Conservation (phyloP, 1,140 invertebrate genomes). For the Drosophila azteca region DNA sequence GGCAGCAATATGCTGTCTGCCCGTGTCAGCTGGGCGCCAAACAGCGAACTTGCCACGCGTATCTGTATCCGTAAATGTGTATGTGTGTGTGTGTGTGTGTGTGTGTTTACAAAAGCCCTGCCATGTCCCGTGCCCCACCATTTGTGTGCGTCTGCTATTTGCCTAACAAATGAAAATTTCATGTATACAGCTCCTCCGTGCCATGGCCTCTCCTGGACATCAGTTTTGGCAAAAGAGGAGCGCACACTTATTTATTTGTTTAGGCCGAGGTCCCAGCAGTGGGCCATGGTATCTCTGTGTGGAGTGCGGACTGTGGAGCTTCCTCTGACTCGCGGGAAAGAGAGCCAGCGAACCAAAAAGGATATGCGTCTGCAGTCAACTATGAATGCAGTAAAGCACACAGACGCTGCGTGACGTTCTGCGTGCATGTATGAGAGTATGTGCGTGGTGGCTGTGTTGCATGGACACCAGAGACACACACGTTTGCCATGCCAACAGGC, state of each 20-base stretch:
- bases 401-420: slow-evolving; percentile 25
- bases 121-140: slow-evolving; percentile 42
- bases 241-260: slow-evolving; percentile 78
- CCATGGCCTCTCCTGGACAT: slow-evolving; percentile 47
- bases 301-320: background rate
- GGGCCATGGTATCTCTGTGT: slow-evolving; percentile 50
- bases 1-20: slow-evolving; percentile 61
- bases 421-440: too few relatives aligned
- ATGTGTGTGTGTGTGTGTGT: background rate
- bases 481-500: slow-evolving; percentile 58
- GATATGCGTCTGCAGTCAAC: slow-evolving; percentile 76
- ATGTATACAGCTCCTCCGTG: slow-evolving; percentile 36
- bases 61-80: slow-evolving; percentile 19
- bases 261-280: slow-evolving; percentile 62
- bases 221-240: slow-evolving; percentile 74
- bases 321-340: slow-evolving; percentile 8
- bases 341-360: slow-evolving; percentile 49
- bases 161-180: slow-evolving; percentile 81
- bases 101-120: slow-evolving; percentile 58
- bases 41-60: slow-evolving; percentile 46
- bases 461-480: slow-evolving; percentile 48
- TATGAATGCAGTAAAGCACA: slow-evolving; percentile 56
- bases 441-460: background rate
- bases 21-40: slow-evolving; percentile 66
- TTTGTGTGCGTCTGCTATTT: slow-evolving; percentile 59